A percentile compares a stretch with the other conserved stretches of the same genome.
phyloP scores from a whole-genome alignment of 2,888 invertebrate species.

The Drosophila lutescens region DNA sequence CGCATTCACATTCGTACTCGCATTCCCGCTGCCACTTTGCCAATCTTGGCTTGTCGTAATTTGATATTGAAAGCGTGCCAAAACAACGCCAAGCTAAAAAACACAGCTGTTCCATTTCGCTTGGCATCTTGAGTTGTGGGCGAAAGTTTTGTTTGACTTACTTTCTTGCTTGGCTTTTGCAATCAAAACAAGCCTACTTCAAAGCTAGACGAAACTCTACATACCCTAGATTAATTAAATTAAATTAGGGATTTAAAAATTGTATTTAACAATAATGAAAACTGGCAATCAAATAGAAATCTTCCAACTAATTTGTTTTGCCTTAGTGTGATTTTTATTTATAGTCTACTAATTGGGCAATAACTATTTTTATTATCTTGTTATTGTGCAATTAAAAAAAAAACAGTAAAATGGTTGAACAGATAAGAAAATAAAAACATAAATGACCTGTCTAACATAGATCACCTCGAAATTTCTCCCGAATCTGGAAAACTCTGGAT shows the following conservation, averaged over 20 bases:
- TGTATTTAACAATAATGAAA: background rate
- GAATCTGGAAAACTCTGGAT: background rate
- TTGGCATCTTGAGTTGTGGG: constrained; percentile 68
- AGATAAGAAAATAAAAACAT: background rate
- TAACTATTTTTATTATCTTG: background rate
- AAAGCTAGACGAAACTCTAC: constrained; percentile 43
- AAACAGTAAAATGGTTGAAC: background rate
- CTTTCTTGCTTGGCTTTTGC: constrained; percentile 30
- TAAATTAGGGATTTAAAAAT: background rate
- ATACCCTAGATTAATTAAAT: constrained; percentile 9
- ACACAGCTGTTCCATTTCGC: constrained; percentile 75
- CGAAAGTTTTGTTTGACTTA: constrained; percentile 64
- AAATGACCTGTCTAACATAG: background rate
- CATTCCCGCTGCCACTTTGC: constrained; percentile 41
- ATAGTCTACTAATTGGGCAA: background rate
- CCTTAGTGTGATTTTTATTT: background rate
- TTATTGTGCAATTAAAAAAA: background rate
- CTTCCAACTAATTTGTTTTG: too few relatives aligned
- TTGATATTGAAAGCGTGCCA: constrained; percentile 78
- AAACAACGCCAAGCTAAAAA: constrained; percentile 27
- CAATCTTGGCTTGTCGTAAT: constrained; percentile 63
- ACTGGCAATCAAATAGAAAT: background rate
- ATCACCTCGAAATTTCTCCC: background rate
- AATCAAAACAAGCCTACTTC: constrained; percentile 2
- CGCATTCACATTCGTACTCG: constrained; percentile 41